A percentile compares a stretch with the other conserved stretches of the same genome.
These are phyloP conservation scores for human DNA, from an alignment of 2,113 vertebrate genomes.

Conservation along the genomic window GRCh38 chrX:111076501-111077000, in stretches of 20 bases:
- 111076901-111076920: background rate
- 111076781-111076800: background rate
- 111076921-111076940: background rate
- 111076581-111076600: too few relatives aligned
- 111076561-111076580: too few relatives aligned
- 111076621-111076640: too few relatives aligned
- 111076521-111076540: too few relatives aligned
- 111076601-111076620: too few relatives aligned
- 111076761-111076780: background rate
- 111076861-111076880: background rate
- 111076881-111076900: background rate
- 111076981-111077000: background rate
- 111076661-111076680: background rate
- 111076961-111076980: background rate
- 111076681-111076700: background rate
- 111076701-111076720: background rate
- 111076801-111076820: background rate
- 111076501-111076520: too few relatives aligned
- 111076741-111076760: background rate
- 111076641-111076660: too few relatives aligned
- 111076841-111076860: background rate
- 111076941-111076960: background rate
- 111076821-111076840: background rate
- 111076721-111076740: background rate
- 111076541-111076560: too few relatives aligned